Evolutionary conservation across 2,113 vertebrate genomes (phyloP), one percentile per base, ranked within the genome.

Genomic region (Bujurquina vittata): DNA sequence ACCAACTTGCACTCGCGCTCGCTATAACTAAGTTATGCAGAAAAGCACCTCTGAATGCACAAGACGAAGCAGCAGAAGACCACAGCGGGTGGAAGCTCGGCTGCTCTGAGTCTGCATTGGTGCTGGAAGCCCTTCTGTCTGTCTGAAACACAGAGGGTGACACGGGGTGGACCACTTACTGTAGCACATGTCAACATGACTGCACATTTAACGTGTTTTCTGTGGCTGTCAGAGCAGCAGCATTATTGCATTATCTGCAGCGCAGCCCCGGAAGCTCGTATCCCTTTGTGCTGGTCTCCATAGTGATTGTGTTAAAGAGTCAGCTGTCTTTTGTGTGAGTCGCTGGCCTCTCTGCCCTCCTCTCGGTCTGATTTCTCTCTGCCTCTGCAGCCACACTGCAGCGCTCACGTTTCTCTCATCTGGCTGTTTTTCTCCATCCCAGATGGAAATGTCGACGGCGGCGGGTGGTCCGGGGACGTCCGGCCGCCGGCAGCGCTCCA

Each of bases 361-460:
- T 20, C 58, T 40, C 33, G 23, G 40, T 84, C 80, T 78, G n/a
- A 75, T 85, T 87, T 85, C n/a, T 75, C 15, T 88, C 35, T 76
- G 52, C 12, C 7, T 55, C 35, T 76, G 62, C 10, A 4, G 59
- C 77, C 29, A 31, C 49, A 67, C 29, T 11, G 22, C 52, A 58
- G 49, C 54, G 18, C 15, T 57, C 57, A 43, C 18, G 22, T 20
- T 18, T 69, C 63, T 26, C 55, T 22, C 18, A 52, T 73, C 35
- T 57, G 10, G 63, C 1, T 59, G 83, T 5, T 57, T 3, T 65
- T 79, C 22, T 83, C 23, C 57, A 3, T 49, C 31, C 56, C 46
- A 95, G 93, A 89, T 91, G 75, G 94, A 94, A 62, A 79, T 58
- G 83, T 83, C 84, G 7, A 85, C 54, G 0, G 73, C 81, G 12